Evolutionary conservation across 2,113 vertebrate species (phyloP).

Genomic region (Dromiciops gliroides): DNA sequence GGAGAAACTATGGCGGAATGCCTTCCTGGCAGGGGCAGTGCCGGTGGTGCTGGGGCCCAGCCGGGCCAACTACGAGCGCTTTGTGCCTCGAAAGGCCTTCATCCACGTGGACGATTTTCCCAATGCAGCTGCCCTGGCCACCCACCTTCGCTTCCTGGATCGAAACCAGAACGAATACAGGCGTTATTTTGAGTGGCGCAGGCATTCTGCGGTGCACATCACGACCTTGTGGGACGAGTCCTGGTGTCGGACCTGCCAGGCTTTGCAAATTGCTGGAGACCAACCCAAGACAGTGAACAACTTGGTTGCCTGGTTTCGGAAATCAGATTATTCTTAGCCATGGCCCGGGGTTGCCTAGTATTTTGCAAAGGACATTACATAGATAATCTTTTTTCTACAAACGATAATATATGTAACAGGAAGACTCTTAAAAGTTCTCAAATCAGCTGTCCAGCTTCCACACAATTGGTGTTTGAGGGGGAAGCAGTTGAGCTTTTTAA

Average conservation of each 20-base stretch:
- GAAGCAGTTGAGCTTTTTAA: background rate
- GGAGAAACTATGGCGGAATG: slow-evolving; percentile 95
- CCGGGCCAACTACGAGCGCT: slow-evolving; percentile 93
- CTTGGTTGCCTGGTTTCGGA: slow-evolving; percentile 89
- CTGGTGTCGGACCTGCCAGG: slow-evolving; percentile 89
- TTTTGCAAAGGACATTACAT: background rate
- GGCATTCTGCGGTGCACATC: slow-evolving; percentile 84
- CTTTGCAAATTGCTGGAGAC: slow-evolving; percentile 77
- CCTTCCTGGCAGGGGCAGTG: slow-evolving; percentile 87
- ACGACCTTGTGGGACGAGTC: slow-evolving; percentile 91
- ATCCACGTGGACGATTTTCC: slow-evolving; percentile 95
- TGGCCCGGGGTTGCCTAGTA: background rate
- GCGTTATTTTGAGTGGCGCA: slow-evolving; percentile 91
- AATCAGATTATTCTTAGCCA: slow-evolving; percentile 61
- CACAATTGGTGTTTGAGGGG: background rate
- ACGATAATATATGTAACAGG: background rate
- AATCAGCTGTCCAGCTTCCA: background rate
- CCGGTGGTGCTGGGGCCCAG: slow-evolving; percentile 92
- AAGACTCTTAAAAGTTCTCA: background rate
- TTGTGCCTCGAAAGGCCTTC: slow-evolving; percentile 91
- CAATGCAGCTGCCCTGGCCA: slow-evolving; percentile 85
- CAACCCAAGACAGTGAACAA: slow-evolving; percentile 81
- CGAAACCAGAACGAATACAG: slow-evolving; percentile 83
- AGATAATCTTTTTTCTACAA: background rate
- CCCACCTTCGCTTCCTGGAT: slow-evolving; percentile 90